Evolutionary conservation across 2,888 invertebrate genomes (phyloP).

Genomic region (Galerucella nymphaeae): DNA sequence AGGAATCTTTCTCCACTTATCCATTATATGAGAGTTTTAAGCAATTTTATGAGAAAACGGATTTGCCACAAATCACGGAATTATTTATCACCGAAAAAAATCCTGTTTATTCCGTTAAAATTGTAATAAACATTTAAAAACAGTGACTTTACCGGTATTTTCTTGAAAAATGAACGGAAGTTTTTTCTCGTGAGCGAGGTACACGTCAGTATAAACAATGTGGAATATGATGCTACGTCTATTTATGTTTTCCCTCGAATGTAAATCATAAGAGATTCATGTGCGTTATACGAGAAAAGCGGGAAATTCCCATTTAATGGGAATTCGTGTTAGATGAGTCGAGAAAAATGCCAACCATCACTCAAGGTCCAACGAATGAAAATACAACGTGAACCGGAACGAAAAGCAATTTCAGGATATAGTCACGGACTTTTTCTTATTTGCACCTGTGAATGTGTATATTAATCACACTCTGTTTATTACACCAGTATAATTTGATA

Average conservation of each 20-base stretch:
- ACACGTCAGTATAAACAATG: constrained; percentile 31
- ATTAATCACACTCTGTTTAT: too few relatives aligned
- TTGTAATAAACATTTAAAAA: too few relatives aligned
- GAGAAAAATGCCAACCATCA: constrained; percentile 52
- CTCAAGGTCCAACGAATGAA: constrained; percentile 38
- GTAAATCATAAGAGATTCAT: constrained; percentile 48
- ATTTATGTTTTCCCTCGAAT: constrained; percentile 31
- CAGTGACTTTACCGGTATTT: not conserved
- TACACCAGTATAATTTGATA: too few relatives aligned
- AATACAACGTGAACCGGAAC: constrained; percentile 25
- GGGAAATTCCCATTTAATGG: constrained; percentile 46
- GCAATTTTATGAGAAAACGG: too few relatives aligned
- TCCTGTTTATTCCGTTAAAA: not conserved
- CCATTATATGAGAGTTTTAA: too few relatives aligned
- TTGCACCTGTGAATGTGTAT: not conserved
- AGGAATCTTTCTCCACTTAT: too few relatives aligned
- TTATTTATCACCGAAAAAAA: too few relatives aligned
- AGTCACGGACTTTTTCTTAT: constrained; percentile 6
- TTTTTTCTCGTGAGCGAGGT: not conserved
- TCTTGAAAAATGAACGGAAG: not conserved
- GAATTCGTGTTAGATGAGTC: constrained; percentile 52
- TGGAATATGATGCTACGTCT: constrained; percentile 27
- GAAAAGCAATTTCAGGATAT: constrained; percentile 42
- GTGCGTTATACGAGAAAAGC: constrained; percentile 36
- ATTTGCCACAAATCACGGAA: too few relatives aligned